Conservation (phyloP, 1,140 invertebrate species). For the Drosophila melanogaster region DNA sequence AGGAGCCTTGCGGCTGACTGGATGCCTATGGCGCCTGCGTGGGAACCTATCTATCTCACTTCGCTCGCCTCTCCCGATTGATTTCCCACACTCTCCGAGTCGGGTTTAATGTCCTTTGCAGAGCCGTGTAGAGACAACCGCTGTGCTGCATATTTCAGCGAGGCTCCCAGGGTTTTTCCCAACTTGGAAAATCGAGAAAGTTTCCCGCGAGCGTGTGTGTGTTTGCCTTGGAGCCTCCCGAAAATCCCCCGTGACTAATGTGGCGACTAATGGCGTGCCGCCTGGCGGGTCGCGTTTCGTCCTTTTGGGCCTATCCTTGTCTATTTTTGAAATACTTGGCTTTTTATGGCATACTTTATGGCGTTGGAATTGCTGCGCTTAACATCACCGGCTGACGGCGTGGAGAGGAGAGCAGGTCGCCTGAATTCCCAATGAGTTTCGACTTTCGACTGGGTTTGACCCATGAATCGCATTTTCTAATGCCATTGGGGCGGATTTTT, state of each 20-base stretch:
- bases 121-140: slow-evolving; percentile 66
- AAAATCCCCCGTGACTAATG: slow-evolving; percentile 74
- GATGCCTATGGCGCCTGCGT: slow-evolving; percentile 50
- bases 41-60: slow-evolving; percentile 7
- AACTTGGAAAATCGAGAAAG: slow-evolving; percentile 64
- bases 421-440: slow-evolving; percentile 53
- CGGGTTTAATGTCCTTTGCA: slow-evolving; percentile 83
- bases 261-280: slow-evolving; percentile 72
- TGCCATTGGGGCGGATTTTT: not conserved
- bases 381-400: slow-evolving; percentile 45
- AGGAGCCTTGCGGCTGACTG: slow-evolving; percentile 17
- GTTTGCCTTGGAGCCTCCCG: slow-evolving; percentile 21
- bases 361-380: slow-evolving; percentile 69
- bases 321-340: slow-evolving; percentile 68
- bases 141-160: slow-evolving; percentile 59
- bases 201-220: slow-evolving; percentile 23
- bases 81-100: not conserved
- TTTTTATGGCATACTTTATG: slow-evolving; percentile 80
- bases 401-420: slow-evolving; percentile 14
- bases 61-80: not conserved
- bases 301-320: slow-evolving; percentile 51
- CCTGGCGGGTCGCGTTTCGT: slow-evolving; percentile 17
- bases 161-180: slow-evolving; percentile 18
- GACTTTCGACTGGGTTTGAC: slow-evolving; percentile 31
- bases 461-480: slow-evolving; percentile 21